These are phyloP conservation scores for Eriocheir sinensis DNA, from an alignment of 1,140 invertebrate species.

Conservation along the genomic window DNA sequence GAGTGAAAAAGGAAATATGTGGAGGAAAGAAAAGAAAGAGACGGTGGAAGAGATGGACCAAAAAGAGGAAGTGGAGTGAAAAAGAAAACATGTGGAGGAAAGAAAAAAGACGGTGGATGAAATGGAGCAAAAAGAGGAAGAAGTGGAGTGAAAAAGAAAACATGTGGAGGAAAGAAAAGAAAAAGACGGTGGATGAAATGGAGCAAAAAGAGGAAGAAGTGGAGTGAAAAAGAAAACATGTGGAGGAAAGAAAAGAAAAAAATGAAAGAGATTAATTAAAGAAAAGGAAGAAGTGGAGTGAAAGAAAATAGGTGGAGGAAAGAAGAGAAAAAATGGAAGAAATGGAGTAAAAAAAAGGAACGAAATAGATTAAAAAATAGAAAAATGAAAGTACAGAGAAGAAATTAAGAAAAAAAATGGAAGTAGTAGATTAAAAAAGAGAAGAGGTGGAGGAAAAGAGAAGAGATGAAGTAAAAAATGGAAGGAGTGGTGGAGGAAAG, in stretches of 20 bases:
- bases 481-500: background rate
- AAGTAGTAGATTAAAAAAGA: background rate
- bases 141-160: background rate
- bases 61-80: background rate
- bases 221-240: background rate
- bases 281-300: background rate
- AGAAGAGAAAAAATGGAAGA: background rate
- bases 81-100: background rate
- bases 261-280: background rate
- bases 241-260: background rate
- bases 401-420: background rate
- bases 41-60: no score
- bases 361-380: no score
- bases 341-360: background rate
- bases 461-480: background rate
- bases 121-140: background rate
- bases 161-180: background rate
- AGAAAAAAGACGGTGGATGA: background rate
- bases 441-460: background rate
- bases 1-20: no score
- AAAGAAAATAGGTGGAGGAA: background rate
- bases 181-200: no score
- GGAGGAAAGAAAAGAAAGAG: no score
- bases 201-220: background rate
- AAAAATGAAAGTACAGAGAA: no score